Evolutionary conservation across 2,797 vertebrate genomes (phyloP), one percentile per base, ranked within the genome.

Genomic region (Lacerta agilis): DNA sequence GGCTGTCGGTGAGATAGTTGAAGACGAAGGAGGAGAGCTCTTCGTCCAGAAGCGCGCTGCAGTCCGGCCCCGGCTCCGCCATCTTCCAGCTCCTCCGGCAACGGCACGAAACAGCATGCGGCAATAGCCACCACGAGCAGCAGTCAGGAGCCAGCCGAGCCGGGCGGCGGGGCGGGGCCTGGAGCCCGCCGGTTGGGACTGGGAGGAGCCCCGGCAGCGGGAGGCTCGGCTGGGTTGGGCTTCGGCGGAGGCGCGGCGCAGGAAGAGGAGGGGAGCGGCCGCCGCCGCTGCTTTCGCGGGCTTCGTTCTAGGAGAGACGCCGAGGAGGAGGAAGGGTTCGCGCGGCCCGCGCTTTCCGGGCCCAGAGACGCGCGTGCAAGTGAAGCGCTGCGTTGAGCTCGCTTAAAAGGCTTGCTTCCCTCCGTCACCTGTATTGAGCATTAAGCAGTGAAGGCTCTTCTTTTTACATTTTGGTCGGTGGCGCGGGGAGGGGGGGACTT

Each of bases 1-100:
- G 98, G 96, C 98, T 97, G 97, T 98, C 98, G 95, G 98, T 97
- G 97, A 99, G 97, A 97, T 99, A 99, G 97, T 97, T 98, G 97
- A 99, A 99, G 96, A 99, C 98, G 96, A 99, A 99, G 92, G 98
- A 99, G 97, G 98, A 98, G 96, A 99, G 98, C 97, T 99, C 98
- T 94, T 99, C 98, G 95, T 99, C 98, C 96, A 99, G 98, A 96
- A 99, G 98, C 97, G 98, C 97, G 97, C 98, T 97, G 98, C 98
- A 98, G 98, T 99, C 98, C 93, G 94, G 91, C 96, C 94, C 96
- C 96, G 96, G 81, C 90, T 95, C 94, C 98, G 98, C 98, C 98
- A 99, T 99, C 98, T 99, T 99, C 98, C 98, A 98, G 97, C 98
- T 92, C 92, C 92, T 91, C 93, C 92, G 91, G 90, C 93, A 85